Evolutionary conservation across 2,888 invertebrate species (phyloP).

Genomic region (Adela reaumurella): DNA sequence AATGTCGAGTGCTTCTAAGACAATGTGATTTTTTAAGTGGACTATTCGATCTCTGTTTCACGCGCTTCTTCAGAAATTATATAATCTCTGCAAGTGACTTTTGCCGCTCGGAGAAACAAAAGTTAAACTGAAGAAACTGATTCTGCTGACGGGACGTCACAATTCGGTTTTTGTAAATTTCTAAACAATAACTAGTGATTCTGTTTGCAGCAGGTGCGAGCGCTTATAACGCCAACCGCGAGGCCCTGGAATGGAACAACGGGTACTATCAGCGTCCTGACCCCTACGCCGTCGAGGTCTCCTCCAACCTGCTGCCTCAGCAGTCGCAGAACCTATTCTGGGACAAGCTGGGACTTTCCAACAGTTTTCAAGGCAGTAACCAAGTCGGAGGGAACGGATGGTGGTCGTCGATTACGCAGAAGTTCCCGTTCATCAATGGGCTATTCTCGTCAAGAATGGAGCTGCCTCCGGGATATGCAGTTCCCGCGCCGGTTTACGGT

Average conservation of each 20-base stretch:
- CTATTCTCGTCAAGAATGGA: constrained; percentile 48
- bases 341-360: constrained; percentile 25
- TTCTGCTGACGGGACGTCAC: too few species aligned
- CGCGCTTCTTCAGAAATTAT: too few species aligned
- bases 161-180: too few species aligned
- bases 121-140: too few species aligned
- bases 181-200: background rate
- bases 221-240: background rate
- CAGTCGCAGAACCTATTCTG: constrained; percentile 40
- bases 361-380: constrained; percentile 30
- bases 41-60: too few species aligned
- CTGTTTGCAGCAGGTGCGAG: background rate
- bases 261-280: constrained; percentile 13
- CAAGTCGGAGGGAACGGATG: constrained; percentile 43
- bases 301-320: constrained; percentile 25
- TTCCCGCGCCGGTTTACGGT: constrained; percentile 18
- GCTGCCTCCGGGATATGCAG: constrained; percentile 27
- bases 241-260: background rate
- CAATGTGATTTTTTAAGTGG: too few species aligned
- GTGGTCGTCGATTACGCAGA: constrained; percentile 42
- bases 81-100: too few species aligned
- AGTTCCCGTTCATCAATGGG: constrained; percentile 38
- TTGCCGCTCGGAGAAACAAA: too few species aligned
- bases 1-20: too few species aligned
- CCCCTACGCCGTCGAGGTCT: constrained; percentile 26